These are phyloP conservation scores for Drosophila repleta DNA, from an alignment of 1,140 invertebrate species.

Conservation along the genomic window DNA sequence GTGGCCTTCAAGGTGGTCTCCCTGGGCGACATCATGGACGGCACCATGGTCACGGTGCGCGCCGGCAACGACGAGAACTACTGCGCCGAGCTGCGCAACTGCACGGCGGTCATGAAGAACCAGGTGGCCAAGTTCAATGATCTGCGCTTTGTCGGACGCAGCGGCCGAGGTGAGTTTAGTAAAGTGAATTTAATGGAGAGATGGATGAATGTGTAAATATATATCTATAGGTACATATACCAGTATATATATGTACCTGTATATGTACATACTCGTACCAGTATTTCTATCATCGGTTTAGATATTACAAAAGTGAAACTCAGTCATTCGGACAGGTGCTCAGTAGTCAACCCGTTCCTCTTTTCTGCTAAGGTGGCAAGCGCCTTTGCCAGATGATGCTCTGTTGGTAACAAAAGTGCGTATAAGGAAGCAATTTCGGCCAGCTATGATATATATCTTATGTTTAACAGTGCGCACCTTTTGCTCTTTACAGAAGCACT, in stretches of 20 bases:
- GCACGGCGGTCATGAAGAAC: constrained; percentile 97
- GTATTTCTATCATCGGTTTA: too few relatives aligned
- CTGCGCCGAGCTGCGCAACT: constrained; percentile 97
- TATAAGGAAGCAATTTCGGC: too few relatives aligned
- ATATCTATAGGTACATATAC: neutral
- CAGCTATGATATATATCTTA: too few relatives aligned
- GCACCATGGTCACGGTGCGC: constrained; percentile 96
- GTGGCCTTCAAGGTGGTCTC: constrained; percentile 96
- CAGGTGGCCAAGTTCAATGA: constrained; percentile 99
- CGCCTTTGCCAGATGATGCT: too few relatives aligned
- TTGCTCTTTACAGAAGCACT: too few relatives aligned
- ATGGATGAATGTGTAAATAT: neutral
- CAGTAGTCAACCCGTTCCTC: too few relatives aligned
- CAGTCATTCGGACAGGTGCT: too few relatives aligned
- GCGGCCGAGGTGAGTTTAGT: constrained; percentile 94
- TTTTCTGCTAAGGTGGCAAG: too few relatives aligned
- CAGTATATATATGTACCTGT: neutral
- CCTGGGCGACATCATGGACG: constrained; percentile 96
- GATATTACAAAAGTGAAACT: too few relatives aligned
- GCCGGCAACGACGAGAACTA: constrained; percentile 99
- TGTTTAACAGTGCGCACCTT: too few relatives aligned
- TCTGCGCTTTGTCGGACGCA: constrained; percentile 97
- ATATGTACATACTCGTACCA: too few relatives aligned
- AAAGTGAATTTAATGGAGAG: neutral
- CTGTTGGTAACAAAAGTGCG: too few relatives aligned